Evolutionary conservation across 2,797 vertebrate species (phyloP).

Genomic region (Valencia hispanica): DNA sequence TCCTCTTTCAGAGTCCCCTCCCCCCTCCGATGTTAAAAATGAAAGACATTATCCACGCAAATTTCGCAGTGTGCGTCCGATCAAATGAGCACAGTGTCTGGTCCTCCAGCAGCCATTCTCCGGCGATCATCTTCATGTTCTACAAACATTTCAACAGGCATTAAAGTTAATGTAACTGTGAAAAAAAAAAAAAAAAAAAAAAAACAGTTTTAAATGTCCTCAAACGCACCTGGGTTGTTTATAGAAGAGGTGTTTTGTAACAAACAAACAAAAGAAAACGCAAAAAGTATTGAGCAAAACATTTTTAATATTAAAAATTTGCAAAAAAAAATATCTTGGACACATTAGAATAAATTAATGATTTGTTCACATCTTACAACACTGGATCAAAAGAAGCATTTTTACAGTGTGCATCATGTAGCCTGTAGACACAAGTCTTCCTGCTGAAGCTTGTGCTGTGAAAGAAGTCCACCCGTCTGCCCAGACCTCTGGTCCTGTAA

Average conservation of each 20-base stretch:
- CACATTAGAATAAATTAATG: constrained; percentile 31
- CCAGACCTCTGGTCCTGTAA: constrained; percentile 59
- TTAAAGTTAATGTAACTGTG: background rate
- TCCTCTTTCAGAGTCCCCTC: constrained; percentile 84
- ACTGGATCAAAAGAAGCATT: constrained; percentile 39
- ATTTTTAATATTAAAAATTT: constrained; percentile 18
- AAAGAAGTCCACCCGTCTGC: constrained; percentile 35
- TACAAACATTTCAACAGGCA: background rate
- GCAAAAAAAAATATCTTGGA: constrained; percentile 31
- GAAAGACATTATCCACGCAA: constrained; percentile 84
- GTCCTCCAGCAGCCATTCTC: constrained; percentile 1
- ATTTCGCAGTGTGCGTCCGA: constrained; percentile 64
- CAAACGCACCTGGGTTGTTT: background rate
- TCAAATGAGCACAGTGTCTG: constrained; percentile 48
- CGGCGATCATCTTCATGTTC: background rate
- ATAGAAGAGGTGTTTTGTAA: background rate
- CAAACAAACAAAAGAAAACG: background rate
- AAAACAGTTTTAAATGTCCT: background rate
- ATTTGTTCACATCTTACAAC: constrained; percentile 73
- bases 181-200: too few species aligned
- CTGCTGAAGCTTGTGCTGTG: constrained; percentile 22
- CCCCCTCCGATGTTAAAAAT: constrained; percentile 85
- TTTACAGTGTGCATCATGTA: constrained; percentile 35
- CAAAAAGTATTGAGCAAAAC: constrained; percentile 9
- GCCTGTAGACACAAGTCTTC: constrained; percentile 38